A percentile compares a stretch with the other conserved stretches of the same genome.
Evolutionary conservation across 2,888 invertebrate genomes (phyloP).

Genomic region (Taphrorychus bicolor): DNA sequence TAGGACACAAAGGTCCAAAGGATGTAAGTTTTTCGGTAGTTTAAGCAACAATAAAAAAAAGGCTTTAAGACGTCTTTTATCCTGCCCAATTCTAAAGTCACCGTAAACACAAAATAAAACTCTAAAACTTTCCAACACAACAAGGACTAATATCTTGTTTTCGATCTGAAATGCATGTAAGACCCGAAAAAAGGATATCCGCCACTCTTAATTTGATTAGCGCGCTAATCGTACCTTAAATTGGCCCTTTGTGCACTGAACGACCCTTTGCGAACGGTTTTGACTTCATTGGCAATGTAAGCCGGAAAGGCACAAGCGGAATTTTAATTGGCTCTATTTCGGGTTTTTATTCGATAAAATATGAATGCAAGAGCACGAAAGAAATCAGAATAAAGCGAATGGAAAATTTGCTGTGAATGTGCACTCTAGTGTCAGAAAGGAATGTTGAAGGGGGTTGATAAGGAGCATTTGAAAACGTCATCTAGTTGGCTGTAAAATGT

Average conservation of each 20-base stretch:
- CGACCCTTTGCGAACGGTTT: slow-evolving; percentile 26
- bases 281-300: slow-evolving; percentile 30
- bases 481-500: too few relatives aligned
- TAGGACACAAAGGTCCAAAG: background rate
- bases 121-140: background rate
- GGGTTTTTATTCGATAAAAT: background rate
- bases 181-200: slow-evolving; percentile 18
- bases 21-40: background rate
- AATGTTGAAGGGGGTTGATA: too few relatives aligned
- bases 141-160: slow-evolving; percentile 2
- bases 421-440: too few relatives aligned
- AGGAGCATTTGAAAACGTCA: too few relatives aligned
- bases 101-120: background rate
- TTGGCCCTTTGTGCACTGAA: slow-evolving; percentile 32
- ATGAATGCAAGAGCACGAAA: background rate
- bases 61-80: background rate
- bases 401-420: too few relatives aligned
- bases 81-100: background rate
- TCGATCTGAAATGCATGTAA: background rate
- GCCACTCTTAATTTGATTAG: slow-evolving; percentile 31
- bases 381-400: too few relatives aligned
- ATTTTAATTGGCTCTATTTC: slow-evolving; percentile 4
- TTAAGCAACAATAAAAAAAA: background rate
- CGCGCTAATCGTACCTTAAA: slow-evolving; percentile 20
- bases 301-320: background rate